Percentiles rank a stretch among this genome's conserved stretches.
Conservation (phyloP, 2,113 vertebrate species). For the Trogon melanurus region DNA sequence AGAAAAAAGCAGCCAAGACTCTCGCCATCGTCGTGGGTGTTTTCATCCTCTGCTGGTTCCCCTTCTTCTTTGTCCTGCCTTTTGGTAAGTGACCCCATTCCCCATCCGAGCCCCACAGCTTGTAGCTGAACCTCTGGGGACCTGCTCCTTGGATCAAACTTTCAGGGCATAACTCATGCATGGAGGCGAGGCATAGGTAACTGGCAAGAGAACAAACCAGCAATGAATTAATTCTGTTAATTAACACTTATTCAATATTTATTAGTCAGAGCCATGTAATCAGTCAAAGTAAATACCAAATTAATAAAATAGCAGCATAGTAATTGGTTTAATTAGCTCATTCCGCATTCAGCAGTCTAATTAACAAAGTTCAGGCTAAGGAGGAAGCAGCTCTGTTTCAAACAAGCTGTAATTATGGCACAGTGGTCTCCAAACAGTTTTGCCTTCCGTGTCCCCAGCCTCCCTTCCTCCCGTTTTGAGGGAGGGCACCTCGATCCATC, state of each 20-base stretch:
- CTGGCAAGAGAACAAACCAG: background rate
- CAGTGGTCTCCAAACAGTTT: background rate
- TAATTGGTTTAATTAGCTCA: conserved; percentile 31
- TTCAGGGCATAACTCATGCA: background rate
- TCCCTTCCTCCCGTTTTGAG: background rate
- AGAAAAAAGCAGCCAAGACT: conserved; percentile 98
- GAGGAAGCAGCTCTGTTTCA: background rate
- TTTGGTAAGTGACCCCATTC: conserved; percentile 83
- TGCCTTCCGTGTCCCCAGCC: background rate
- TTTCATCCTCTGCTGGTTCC: conserved; percentile 98
- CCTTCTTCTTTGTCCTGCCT: conserved; percentile 96
- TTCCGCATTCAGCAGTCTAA: background rate
- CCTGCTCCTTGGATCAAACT: background rate
- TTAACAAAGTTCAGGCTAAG: background rate
- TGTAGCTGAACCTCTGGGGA: background rate
- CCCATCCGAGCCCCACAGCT: rapidly evolving
- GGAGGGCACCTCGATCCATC: background rate
- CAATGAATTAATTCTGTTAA: background rate
- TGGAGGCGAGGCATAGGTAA: background rate
- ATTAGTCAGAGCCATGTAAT: conserved; percentile 21
- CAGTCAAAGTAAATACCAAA: conserved; percentile 3
- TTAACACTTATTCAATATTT: conserved; percentile 47
- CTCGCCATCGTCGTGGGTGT: conserved; percentile 97
- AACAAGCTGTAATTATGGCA: background rate
- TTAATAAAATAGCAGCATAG: background rate